Percentiles rank a stretch among this genome's conserved stretches.
These are phyloP conservation scores for Cephalopachus bancanus DNA, from an alignment of 2,797 vertebrate species.

Conservation along the genomic window DNA sequence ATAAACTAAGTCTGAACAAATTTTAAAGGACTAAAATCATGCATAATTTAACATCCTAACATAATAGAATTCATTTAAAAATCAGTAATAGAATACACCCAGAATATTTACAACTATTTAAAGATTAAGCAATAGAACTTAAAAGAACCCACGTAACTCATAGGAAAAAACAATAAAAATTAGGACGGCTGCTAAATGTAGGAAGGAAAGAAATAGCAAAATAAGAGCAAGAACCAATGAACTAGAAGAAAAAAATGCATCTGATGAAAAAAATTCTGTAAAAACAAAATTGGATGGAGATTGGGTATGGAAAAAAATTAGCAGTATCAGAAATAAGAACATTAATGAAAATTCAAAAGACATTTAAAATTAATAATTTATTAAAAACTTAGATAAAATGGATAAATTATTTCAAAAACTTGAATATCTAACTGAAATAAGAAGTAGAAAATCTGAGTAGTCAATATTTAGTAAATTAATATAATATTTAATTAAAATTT, in stretches of 20 bases:
- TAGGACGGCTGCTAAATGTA: not conserved
- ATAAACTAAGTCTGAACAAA: not conserved
- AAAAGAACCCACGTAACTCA: not conserved
- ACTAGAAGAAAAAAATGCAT: fast-evolving
- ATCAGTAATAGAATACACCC: not conserved
- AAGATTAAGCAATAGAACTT: not conserved
- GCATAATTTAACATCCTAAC: not conserved
- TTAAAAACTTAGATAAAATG: not conserved
- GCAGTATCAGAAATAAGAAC: not conserved
- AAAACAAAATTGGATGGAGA: not conserved
- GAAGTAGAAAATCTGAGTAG: not conserved
- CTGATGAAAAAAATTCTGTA: not conserved
- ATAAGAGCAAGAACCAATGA: not conserved
- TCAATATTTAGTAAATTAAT: not conserved
- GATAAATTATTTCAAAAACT: not conserved
- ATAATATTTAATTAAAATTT: not conserved
- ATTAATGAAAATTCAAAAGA: not conserved
- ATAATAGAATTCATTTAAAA: not conserved
- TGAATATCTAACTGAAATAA: not conserved
- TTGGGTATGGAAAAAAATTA: not conserved
- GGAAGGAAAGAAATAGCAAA: not conserved
- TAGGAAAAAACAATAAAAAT: not conserved
- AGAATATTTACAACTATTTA: not conserved
- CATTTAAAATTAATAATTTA: not conserved
- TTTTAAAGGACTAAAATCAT: not conserved